Base-by-base conservation (phyloP, 2,888 invertebrate species). In the Drosophila gaucha region DNA sequence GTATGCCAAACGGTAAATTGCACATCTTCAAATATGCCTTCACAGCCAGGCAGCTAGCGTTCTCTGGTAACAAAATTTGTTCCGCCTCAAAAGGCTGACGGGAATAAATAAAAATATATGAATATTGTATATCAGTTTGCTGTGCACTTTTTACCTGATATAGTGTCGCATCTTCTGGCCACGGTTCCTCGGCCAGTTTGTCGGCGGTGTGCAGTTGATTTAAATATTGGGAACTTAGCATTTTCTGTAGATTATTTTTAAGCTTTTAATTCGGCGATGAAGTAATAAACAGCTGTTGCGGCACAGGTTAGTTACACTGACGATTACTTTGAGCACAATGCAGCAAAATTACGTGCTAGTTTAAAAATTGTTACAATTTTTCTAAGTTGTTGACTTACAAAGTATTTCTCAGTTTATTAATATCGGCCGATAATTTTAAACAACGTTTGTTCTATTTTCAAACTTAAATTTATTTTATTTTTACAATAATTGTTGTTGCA, bases 1-100 rank as follows among this genome's bases (percentile, higher is more conserved):
- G 96, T 5, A 97, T 94, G 80, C 94, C 93, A 90, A 96, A 98
- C 0, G 96, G 95, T 0, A 99, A 93, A 56, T 95, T 94, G 89
- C 97, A 97, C 97, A 99, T 98, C 91, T 96, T 96, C 20, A 99
- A 93, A 90, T 96, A 98, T 0, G 98, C 96, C 90, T 98, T 97
- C 0, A 98, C 97, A 2, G 98, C 96, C 16, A 99, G 93, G 86
- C 98, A 98, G 90, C 97, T 97, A 10, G 99, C 98, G 92, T 96
- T 97, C 90, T 99, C 99, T 2, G 98, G 97, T 46, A 99, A 92
- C 28, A 99, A 92, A 69, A 98, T 98, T 92, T 99, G 99, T 87
- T 97, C 98, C 28, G 96, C 96, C 91, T 98, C 97, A 90, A 96
- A 96, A 0, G 97, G 98, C 88, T 97, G 12, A 6, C 3, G 22